phyloP scores from a whole-genome alignment of 2,888 invertebrate genomes.

The Rhamphomyia laevipes region DNA sequence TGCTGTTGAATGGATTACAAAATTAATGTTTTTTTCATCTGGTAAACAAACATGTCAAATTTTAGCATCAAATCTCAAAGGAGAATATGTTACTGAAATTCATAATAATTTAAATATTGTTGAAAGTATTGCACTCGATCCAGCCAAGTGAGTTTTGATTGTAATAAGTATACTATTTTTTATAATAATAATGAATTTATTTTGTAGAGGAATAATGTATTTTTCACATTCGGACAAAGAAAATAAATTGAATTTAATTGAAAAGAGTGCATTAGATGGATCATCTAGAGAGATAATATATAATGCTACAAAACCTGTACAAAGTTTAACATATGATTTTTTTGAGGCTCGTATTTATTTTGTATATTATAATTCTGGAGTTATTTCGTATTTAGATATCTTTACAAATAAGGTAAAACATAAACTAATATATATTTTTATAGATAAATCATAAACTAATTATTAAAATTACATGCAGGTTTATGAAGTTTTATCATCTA shows the following conservation, averaged over 20 bases:
- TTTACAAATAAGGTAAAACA: constrained; percentile 25
- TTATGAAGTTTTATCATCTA: constrained; percentile 26
- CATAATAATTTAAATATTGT: constrained; percentile 37
- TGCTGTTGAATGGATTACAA: constrained; percentile 73
- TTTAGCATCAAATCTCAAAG: constrained; percentile 56
- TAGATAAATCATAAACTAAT: background rate
- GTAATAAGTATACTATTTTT: no score
- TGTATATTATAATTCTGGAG: constrained; percentile 45
- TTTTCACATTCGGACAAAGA: constrained; percentile 42
- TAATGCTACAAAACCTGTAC: constrained; percentile 24
- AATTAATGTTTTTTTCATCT: constrained; percentile 47
- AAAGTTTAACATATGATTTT: constrained; percentile 52
- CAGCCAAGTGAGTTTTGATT: constrained; percentile 38
- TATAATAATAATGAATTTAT: constrained; percentile 2
- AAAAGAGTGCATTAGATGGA: constrained; percentile 57
- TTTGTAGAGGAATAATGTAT: constrained; percentile 43
- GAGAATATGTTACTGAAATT: constrained; percentile 51
- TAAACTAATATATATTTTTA: background rate
- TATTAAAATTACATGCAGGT: constrained; percentile 12
- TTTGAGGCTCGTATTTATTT: constrained; percentile 56
- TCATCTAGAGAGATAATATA: constrained; percentile 33
- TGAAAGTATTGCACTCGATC: constrained; percentile 59
- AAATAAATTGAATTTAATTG: constrained; percentile 39
- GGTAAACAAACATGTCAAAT: constrained; percentile 44
- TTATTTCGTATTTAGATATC: constrained; percentile 51